These are phyloP conservation scores for Marmota flaviventris DNA, from an alignment of 2,113 vertebrate species.

Conservation along the genomic window DNA sequence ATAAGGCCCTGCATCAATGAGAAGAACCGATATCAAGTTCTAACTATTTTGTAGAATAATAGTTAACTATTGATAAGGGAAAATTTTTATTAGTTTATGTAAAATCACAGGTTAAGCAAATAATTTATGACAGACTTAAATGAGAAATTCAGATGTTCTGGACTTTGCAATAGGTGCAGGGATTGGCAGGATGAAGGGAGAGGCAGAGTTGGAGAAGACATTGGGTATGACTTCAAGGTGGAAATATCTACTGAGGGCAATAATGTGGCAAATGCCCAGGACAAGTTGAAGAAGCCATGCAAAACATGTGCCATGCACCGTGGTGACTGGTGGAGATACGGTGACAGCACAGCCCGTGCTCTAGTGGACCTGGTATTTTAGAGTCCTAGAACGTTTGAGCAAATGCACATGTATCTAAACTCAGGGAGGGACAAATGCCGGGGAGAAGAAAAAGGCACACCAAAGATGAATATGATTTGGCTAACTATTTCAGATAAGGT, in stretches of 20 bases:
- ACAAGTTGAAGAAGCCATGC: fast-evolving
- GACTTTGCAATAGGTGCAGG: background rate
- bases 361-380: background rate
- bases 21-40: background rate
- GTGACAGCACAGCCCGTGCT: background rate
- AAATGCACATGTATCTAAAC: background rate
- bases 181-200: background rate
- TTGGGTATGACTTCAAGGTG: background rate
- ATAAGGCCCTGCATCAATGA: background rate
- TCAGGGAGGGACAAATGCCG: background rate
- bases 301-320: fast-evolving
- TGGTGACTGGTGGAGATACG: background rate
- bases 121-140: background rate
- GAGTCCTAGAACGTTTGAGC: background rate
- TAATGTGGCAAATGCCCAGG: background rate
- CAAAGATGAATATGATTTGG: background rate
- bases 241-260: background rate
- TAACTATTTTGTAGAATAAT: background rate
- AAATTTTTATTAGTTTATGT: background rate
- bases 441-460: background rate
- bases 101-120: background rate
- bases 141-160: background rate
- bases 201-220: background rate
- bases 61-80: background rate
- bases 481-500: background rate